Evolutionary conservation across 2,797 vertebrate genomes (phyloP), one percentile per base, ranked within the genome.

Genomic region (Karalla daura): DNA sequence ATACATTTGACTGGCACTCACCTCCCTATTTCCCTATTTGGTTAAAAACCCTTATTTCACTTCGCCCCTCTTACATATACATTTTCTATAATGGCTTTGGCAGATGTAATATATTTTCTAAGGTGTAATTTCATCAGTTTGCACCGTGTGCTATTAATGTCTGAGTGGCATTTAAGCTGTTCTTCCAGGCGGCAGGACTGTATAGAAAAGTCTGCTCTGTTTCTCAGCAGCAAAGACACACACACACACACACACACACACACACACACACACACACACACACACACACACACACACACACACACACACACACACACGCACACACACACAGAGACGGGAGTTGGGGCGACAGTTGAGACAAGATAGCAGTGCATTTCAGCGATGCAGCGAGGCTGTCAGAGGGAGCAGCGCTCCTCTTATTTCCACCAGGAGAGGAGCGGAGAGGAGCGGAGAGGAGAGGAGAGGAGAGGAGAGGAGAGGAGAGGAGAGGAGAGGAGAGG

Each of bases 361-460:
- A 74, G 52, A 70, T 36, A 50, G 70, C 33, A 17, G 71, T 40
- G 32, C 49, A 53, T 58, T 50, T 43, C 66, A 47, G 25, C 69
- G 74, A 80, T 71, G 74, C 66, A 74, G 64, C 41, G 50, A 32
- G 58, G 62, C 69, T 80, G 84, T 84, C 82, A 76, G 73, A 8
- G 2, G n/a, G 45, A 63, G 74, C 74, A 64, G 66, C 72, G 27
- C 54, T 43, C 63, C 47, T 78, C 71, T 78, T 76, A 74, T 80
- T 84, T 81, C 70, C 63, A 70, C 21, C 0, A 40, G 58, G 62
- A 69, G 33, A 23, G 58, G 61, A 61, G 78, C n/a, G n/a, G n/a
- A n/a, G n/a, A n/a, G n/a, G n/a, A n/a, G n/a, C n/a, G n/a, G n/a
- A n/a, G n/a, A n/a, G n/a, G n/a, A n/a, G n/a, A n/a, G n/a, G n/a